Evolutionary conservation across 1,140 invertebrate species (phyloP).

Genomic region (Microplitis mediator): DNA sequence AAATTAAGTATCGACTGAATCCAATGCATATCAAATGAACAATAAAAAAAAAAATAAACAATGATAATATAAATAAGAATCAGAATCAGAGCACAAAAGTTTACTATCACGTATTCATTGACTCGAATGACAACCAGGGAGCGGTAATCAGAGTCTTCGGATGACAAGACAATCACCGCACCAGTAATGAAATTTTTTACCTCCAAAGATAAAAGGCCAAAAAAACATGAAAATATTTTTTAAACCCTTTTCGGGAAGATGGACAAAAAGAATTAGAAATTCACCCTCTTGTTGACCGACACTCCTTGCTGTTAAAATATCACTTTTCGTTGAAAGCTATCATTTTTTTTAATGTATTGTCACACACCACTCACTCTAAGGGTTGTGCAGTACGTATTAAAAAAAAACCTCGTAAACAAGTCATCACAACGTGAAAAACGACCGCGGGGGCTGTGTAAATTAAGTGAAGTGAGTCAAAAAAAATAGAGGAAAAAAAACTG

Average conservation of each 20-base stretch:
- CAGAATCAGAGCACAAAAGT: background rate
- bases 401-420: background rate
- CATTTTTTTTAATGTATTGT: constrained; percentile 4
- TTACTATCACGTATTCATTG: background rate
- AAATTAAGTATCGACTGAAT: too few species aligned
- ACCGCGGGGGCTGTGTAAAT: background rate
- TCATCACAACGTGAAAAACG: background rate
- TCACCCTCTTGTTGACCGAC: background rate
- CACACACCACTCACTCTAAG: background rate
- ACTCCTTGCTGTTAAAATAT: background rate
- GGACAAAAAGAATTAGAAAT: background rate
- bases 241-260: background rate
- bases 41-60: too few species aligned
- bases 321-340: background rate
- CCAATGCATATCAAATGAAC: too few species aligned
- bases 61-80: background rate
- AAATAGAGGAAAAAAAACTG: background rate
- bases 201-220: too few species aligned
- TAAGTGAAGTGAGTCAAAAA: background rate
- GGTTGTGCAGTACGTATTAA: background rate
- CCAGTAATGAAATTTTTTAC: background rate
- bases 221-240: background rate
- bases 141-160: background rate
- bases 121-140: background rate
- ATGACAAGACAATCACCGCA: background rate